Evolutionary conservation across 2,888 invertebrate species (phyloP).

Genomic region (Mythimna vitellina): DNA sequence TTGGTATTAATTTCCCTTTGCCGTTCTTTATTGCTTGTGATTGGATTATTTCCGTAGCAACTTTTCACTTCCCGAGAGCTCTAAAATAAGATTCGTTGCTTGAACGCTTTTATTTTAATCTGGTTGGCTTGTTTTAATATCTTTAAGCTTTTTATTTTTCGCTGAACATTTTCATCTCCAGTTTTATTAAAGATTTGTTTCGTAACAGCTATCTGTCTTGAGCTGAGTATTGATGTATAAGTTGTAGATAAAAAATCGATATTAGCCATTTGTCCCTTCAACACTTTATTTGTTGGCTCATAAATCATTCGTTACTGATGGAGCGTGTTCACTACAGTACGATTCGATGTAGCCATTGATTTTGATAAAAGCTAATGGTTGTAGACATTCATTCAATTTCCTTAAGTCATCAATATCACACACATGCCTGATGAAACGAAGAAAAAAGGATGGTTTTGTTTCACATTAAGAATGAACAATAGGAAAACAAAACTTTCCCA

Average conservation of each 20-base stretch:
- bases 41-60: slow-evolving; percentile 86
- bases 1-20: slow-evolving; percentile 85
- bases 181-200: slow-evolving; percentile 59
- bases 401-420: slow-evolving; percentile 65
- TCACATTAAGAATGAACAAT: slow-evolving; percentile 39
- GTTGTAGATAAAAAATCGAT: slow-evolving; percentile 78
- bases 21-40: slow-evolving; percentile 84
- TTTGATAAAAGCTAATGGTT: slow-evolving; percentile 71
- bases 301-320: slow-evolving; percentile 80
- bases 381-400: slow-evolving; percentile 66
- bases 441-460: slow-evolving; percentile 33
- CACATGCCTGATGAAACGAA: slow-evolving; percentile 37
- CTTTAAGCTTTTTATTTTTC: slow-evolving; percentile 62
- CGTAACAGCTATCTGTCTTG: slow-evolving; percentile 33
- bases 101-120: slow-evolving; percentile 73
- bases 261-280: slow-evolving; percentile 81
- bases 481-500: slow-evolving; percentile 63
- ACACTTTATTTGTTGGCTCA: slow-evolving; percentile 76
- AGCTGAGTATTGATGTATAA: slow-evolving; percentile 76
- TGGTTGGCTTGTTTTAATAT: slow-evolving; percentile 67
- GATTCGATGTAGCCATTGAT: slow-evolving; percentile 70
- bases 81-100: slow-evolving; percentile 77
- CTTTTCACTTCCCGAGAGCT: slow-evolving; percentile 77
- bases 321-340: slow-evolving; percentile 70
- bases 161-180: slow-evolving; percentile 56